A percentile compares a stretch with the other conserved stretches of the same genome.
Conservation (phyloP, 2,888 invertebrate genomes). For the Drosophila rellima region DNA sequence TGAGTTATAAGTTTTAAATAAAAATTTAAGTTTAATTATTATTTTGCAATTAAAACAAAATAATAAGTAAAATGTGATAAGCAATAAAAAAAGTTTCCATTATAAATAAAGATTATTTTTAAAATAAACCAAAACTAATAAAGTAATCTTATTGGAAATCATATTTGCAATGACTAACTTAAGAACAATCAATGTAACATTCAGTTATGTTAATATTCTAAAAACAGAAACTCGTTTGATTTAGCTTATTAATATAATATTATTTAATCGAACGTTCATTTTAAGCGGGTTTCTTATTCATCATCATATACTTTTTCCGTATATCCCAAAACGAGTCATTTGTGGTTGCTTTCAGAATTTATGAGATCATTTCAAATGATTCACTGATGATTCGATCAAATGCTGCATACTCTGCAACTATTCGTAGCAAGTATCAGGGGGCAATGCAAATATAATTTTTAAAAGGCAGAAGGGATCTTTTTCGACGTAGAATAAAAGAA, state of each 20-base stretch:
- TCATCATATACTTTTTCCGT: not conserved
- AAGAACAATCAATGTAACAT: not conserved
- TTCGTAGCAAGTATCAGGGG: not conserved
- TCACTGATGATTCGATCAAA: conserved; percentile 15
- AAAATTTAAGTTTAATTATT: no score
- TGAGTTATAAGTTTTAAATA: no score
- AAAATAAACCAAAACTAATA: no score
- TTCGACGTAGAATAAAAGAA: not conserved
- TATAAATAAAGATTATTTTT: no score
- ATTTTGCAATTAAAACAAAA: no score
- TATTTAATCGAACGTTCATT: not conserved
- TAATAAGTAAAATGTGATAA: no score
- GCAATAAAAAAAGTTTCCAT: no score
- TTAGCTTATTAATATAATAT: not conserved
- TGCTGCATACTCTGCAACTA: not conserved
- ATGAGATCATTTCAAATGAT: conserved; percentile 47
- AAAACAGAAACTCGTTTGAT: not conserved
- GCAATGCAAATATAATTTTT: not conserved
- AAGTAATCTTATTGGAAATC: no score
- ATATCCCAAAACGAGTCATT: not conserved
- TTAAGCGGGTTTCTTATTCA: not conserved
- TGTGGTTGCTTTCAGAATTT: conserved; percentile 7
- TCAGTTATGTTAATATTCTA: not conserved
- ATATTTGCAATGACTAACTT: not conserved
- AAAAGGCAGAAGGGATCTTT: not conserved